phyloP scores from a whole-genome alignment of 2,797 vertebrate genomes.

The Zenarchopterus dispar region DNA sequence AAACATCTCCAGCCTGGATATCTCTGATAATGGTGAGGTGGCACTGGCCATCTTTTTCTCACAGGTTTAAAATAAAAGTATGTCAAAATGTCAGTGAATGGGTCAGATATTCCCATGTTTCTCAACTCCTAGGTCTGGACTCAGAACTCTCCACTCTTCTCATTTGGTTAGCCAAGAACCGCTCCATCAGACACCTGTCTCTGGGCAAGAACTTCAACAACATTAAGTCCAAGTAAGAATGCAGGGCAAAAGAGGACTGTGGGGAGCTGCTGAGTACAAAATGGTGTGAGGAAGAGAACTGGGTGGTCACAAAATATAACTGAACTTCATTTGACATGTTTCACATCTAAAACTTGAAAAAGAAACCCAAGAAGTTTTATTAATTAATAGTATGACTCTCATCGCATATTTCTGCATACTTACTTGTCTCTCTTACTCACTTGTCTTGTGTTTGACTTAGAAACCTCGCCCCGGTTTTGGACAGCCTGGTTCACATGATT shows the following conservation, averaged over 20 bases:
- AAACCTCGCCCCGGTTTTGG: conserved; percentile 94
- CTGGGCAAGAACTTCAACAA: conserved; percentile 99
- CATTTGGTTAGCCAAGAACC: conserved; percentile 96
- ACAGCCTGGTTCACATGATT: conserved; percentile 97
- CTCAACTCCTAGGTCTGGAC: conserved; percentile 86
- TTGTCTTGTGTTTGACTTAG: conserved; percentile 66
- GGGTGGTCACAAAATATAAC: neutral
- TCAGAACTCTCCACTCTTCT: conserved; percentile 94
- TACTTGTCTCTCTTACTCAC: neutral
- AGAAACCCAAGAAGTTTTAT: too few species aligned
- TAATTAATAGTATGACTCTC: too few species aligned
- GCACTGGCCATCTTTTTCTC: neutral
- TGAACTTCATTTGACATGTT: neutral
- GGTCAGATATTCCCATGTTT: neutral
- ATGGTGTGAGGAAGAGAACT: neutral
- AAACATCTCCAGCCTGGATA: conserved; percentile 95
- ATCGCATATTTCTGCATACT: too few species aligned
- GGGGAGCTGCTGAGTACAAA: neutral
- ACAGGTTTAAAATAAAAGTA: neutral
- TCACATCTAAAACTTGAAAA: neutral
- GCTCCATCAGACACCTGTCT: conserved; percentile 93
- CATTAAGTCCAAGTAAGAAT: conserved; percentile 95
- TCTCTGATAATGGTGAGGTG: conserved; percentile 95
- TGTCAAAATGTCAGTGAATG: neutral
- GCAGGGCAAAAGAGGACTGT: neutral